Conservation (phyloP, 2,797 vertebrate genomes). For the Pseudomugil gertrudae region DNA sequence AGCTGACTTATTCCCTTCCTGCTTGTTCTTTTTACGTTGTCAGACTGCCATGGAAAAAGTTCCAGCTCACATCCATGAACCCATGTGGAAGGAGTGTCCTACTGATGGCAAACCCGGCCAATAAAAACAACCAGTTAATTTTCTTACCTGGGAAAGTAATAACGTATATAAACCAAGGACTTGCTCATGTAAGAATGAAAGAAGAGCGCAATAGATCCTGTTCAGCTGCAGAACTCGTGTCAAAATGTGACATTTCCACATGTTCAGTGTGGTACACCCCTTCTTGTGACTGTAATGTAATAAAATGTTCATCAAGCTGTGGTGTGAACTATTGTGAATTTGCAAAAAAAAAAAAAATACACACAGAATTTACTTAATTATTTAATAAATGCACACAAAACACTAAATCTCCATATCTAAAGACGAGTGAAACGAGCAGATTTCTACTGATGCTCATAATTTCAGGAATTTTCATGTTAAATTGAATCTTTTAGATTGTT, state of each 20-base stretch:
- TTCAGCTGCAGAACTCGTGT: neutral
- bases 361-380: conserved; percentile 44
- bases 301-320: neutral
- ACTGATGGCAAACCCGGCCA: conserved; percentile 67
- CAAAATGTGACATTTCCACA: neutral
- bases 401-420: conserved; percentile 4
- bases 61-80: conserved; percentile 90
- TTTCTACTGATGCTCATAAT: neutral
- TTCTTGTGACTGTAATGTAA: neutral
- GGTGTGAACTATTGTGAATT: neutral
- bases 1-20: neutral
- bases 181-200: conserved; percentile 2
- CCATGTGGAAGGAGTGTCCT: conserved; percentile 85
- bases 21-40: conserved; percentile 36
- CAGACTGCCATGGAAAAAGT: conserved; percentile 89
- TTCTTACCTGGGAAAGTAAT: neutral
- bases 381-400: conserved; percentile 34
- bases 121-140: conserved; percentile 61
- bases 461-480: too few species aligned
- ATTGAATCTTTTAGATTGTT: too few species aligned
- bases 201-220: neutral
- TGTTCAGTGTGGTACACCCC: too few species aligned
- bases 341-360: conserved; percentile 28
- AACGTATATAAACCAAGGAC: neutral
- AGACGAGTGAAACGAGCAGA: neutral